Evolutionary conservation across 2,113 vertebrate genomes (phyloP), one percentile per base, ranked within the genome.

Genomic region (Sinocyclocheilus grahami): DNA sequence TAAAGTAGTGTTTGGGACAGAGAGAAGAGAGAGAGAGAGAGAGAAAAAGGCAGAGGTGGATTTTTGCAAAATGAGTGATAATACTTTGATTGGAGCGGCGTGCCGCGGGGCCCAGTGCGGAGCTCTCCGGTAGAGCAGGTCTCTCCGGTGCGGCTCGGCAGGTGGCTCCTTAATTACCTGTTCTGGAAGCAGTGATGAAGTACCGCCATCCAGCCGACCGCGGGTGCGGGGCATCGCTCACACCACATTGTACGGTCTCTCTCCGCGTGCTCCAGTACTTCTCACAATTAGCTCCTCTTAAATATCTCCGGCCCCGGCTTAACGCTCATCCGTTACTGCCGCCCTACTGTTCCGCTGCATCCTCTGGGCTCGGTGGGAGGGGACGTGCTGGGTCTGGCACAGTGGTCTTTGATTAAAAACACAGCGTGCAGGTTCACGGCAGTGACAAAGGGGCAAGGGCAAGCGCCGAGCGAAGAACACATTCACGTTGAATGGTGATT

Each of bases 121-220:
- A 55, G 82, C 85, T 91, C 88, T 80, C 84, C 91, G 86, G 82
- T 48, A 92, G 87, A 85, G 88, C 78, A 85, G 65, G 67, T 77
- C 89, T 90, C 87, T 87, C 84, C 81, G 81, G 85, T 90, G 78
- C 84, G 62, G 39, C 85, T 91, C 89, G 89, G 90, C 91, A 93
- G 94, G 93, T 92, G 92, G 90, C 89, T 90, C 81, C 92, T 94
- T 93, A 95, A 95, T 95, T 94, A 91, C 5, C 90, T 91, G 88
- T 85, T 91, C 90, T 91, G 90, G 91, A 93, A 95, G 90, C 82
- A 91, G 86, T 94, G 91, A 93, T 94, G 90, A 90, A 93, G 86
- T 91, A 88, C 81, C 87, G 82, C 90, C 84, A 79, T 91, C 88
- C 86, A 89, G 91, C 89, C 82, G 90, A 92, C 89, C 92, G 90